Evolutionary conservation across 1,140 invertebrate genomes (phyloP).

Genomic region (Anoplolepis gracilipes): DNA sequence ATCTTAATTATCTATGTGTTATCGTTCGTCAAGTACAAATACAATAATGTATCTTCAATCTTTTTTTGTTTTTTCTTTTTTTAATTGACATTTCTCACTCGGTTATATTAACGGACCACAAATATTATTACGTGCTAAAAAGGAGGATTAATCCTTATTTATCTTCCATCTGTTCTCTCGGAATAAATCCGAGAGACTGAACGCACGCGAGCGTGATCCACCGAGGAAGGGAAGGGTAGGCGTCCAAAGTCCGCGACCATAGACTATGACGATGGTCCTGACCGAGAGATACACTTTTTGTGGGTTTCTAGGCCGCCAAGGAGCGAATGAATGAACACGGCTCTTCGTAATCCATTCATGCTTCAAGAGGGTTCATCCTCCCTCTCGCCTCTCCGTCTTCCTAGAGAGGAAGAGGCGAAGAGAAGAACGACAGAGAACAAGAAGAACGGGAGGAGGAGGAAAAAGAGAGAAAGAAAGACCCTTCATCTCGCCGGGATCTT

Average conservation of each 20-base stretch:
- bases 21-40: neutral
- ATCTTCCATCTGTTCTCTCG: neutral
- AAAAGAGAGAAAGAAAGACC: slow-evolving; percentile 49
- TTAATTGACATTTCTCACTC: neutral
- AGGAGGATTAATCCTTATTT: slow-evolving; percentile 15
- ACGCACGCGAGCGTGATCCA: slow-evolving; percentile 17
- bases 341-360: slow-evolving; percentile 84
- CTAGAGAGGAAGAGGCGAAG: slow-evolving; percentile 52
- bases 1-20: neutral
- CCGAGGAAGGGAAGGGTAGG: neutral
- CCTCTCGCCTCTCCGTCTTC: slow-evolving; percentile 61
- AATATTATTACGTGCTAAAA: slow-evolving; percentile 15
- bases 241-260: slow-evolving; percentile 58
- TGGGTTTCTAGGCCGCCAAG: slow-evolving; percentile 83
- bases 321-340: slow-evolving; percentile 84
- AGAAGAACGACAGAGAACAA: slow-evolving; percentile 34
- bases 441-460: neutral
- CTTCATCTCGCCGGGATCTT: slow-evolving; percentile 76
- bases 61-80: no score
- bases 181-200: neutral
- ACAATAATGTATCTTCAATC: neutral
- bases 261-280: slow-evolving; percentile 64
- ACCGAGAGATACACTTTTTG: slow-evolving; percentile 79
- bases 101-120: neutral
- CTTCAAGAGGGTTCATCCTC: slow-evolving; percentile 78